These are phyloP conservation scores for Oligia strigilis DNA, from an alignment of 2,888 invertebrate species.

Conservation along the genomic window DNA sequence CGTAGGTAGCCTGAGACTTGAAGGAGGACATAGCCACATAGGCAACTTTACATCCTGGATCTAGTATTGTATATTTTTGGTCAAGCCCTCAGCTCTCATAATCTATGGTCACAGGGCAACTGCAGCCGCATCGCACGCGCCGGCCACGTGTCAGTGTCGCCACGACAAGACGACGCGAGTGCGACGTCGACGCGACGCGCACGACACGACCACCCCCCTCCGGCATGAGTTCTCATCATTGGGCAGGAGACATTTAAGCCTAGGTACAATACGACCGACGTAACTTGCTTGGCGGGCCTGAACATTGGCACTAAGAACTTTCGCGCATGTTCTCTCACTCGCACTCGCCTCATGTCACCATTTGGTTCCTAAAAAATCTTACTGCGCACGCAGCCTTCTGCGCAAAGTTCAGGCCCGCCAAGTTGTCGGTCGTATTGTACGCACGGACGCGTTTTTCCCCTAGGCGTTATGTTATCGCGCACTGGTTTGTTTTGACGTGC, in stretches of 20 bases:
- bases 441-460: too few relatives aligned
- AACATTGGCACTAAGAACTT: too few relatives aligned
- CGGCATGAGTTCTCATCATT: slow-evolving; percentile 82
- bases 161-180: slow-evolving; percentile 62
- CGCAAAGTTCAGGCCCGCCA: too few relatives aligned
- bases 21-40: neutral
- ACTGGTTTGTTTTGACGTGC: too few relatives aligned
- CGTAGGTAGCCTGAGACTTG: neutral
- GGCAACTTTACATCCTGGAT: neutral
- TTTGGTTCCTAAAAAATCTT: too few relatives aligned
- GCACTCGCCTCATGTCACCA: too few relatives aligned
- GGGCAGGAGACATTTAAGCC: slow-evolving; percentile 65
- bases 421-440: too few relatives aligned
- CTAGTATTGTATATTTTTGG: neutral
- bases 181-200: slow-evolving; percentile 54
- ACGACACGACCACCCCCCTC: slow-evolving; percentile 76
- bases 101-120: slow-evolving; percentile 83
- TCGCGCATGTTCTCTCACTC: too few relatives aligned
- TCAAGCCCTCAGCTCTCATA: slow-evolving; percentile 86
- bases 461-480: too few relatives aligned
- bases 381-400: too few relatives aligned
- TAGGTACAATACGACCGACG: too few relatives aligned
- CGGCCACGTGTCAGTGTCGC: slow-evolving; percentile 65
- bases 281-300: too few relatives aligned
- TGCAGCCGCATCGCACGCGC: slow-evolving; percentile 58